Base-by-base conservation (phyloP, 2,797 vertebrate genomes). In the Atherinosoma microstoma region DNA sequence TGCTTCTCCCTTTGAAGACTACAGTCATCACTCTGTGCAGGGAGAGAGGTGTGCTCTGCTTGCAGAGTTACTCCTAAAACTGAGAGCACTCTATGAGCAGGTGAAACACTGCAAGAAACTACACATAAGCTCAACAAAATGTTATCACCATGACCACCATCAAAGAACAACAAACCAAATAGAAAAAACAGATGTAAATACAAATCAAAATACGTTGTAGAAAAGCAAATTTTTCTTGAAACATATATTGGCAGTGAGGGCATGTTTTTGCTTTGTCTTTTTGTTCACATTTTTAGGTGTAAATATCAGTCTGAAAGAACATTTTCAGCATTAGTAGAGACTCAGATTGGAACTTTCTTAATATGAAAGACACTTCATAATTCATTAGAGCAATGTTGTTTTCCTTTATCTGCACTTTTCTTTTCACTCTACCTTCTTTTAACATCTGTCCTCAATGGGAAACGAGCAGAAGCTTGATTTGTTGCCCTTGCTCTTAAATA, bases 1-100 rank as follows among this genome's bases (percentile, higher is more conserved):
- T 74, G 75, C 70, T 70, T 88, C 68, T 70, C 62, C 35, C 76
- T 84, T 75, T 75, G 65, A 73, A 67, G 70, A 69, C 57, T 27
- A 27, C 66, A 75, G 53, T 66, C 58, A 63, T 81, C 67, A 29
- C 51, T 73, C 63, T 77, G 34, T 35, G 60, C 27, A 64, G 65
- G 36, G 58, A 73, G 73, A 64, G 51, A 68, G 58, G 30, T 38
- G 36, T 0, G 18, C 27, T 64, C 34, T 27, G 66, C 80, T 74
- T 75, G 29, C 49, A 67, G 45, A 64, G 20, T 22, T 47, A 38
- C 61, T 49, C 47, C 71, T 75, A 63, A 72, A 64, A 64, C 22
- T 49, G 32, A 70, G 36, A 64, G 0, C 20, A 13, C 27, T 32
- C 4, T 61, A n/a, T 58, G 32, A 60, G 58, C 0, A 47, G 20